phyloP scores from a whole-genome alignment of 2,797 vertebrate genomes.

The Notamacropus eugenii region DNA sequence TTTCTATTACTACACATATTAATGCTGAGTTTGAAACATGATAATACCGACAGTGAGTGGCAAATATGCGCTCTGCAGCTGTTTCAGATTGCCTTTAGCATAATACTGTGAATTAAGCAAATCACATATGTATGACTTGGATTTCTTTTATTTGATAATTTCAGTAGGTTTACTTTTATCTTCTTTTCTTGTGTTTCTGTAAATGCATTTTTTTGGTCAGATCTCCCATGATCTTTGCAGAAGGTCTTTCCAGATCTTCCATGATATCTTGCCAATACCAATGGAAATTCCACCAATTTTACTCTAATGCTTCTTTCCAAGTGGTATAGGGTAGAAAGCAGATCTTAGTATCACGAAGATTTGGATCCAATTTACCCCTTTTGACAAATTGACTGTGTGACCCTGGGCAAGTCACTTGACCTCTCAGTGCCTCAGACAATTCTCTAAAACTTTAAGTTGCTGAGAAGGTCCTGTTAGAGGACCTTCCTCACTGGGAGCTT shows the following conservation, averaged over 20 bases:
- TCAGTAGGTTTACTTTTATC: background rate
- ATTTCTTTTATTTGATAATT: conserved; percentile 21
- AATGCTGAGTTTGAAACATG: background rate
- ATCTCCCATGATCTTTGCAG: background rate
- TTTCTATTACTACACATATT: conserved; percentile 10
- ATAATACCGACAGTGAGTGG: background rate
- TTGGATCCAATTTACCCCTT: background rate
- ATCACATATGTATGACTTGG: conserved; percentile 23
- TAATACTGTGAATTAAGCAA: conserved; percentile 9
- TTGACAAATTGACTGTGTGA: background rate
- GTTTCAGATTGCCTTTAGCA: conserved; percentile 28
- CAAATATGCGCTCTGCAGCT: background rate
- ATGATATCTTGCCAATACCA: background rate
- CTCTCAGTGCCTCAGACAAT: background rate
- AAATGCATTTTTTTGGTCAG: conserved; percentile 3
- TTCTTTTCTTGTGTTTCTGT: conserved; percentile 16
- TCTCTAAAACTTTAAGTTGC: background rate
- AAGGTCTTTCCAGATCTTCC: background rate
- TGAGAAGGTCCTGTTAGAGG: background rate
- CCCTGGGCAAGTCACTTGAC: background rate
- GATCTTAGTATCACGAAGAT: background rate
- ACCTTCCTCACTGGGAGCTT: background rate
- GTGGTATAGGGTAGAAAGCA: background rate
- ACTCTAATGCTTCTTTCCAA: background rate
- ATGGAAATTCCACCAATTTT: background rate